Base-by-base conservation (phyloP, 2,888 invertebrate species). In the Melanostoma scalare region DNA sequence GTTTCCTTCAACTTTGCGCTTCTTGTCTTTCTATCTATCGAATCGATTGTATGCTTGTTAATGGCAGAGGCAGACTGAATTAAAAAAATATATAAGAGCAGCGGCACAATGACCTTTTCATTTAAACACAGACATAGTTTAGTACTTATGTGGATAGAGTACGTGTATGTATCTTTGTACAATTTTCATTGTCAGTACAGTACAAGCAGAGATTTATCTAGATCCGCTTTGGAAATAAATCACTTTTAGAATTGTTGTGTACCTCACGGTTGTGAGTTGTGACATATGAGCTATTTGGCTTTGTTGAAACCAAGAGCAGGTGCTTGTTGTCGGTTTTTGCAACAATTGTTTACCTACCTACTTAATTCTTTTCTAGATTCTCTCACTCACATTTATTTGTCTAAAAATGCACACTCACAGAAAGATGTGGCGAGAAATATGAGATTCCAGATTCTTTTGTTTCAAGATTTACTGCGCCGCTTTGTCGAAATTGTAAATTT, bases 101-200 rank as follows among this genome's bases (percentile, higher is more conserved):
- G 30, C 31, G 10, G 42, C 33, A 42, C 44, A 60, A 60, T 60
- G 60, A 60, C 60, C 60, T 60, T 20, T 60, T 60, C 33, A 9
- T 9, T 58, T 58, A 58, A 58, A 40, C 40, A 58, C 38, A 56
- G 9, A 42, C n/a, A 58, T 30, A 2, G 9, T 9, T 44, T 44
- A 20, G 20, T 20, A 20, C 20, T 20, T 1, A 20, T 20, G 20
- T 20, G 20, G 20, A 20, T 20, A 20, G 20, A 20, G 20, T 20
- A 20, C 20, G 20, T 20, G 1, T 20, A 20, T 20, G 20, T 20
- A 20, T 20, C 20, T 20, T 20, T 20, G 20, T 20, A 20, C 20
- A 20, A 20, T 20, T 20, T 20, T 20, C 20, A 20, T 20, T 20
- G 20, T 20, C 20, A 20, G 20, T 20, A 20, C 20, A 20, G 20